Evolutionary conservation across 2,113 vertebrate genomes (phyloP), one percentile per base, ranked within the genome.

Genomic region (Kryptolebias marmoratus): DNA sequence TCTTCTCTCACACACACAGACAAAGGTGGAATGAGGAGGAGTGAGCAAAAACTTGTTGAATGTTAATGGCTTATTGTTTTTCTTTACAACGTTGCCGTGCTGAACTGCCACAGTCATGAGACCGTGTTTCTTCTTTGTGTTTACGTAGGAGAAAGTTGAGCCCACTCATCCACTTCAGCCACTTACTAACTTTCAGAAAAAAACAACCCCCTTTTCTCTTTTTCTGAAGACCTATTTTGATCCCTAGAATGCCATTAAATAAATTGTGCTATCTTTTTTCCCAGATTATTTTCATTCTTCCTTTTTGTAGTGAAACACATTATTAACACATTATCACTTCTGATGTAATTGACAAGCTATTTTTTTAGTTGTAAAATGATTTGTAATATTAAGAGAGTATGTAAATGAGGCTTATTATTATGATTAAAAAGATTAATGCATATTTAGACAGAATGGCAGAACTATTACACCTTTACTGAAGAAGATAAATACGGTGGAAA

Each of bases 11-110:
- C 36, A 62, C 64, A 45, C 50, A 39, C 22, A 65, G 31, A 14
- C 53, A 71, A 68, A 83, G 82, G 74, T 83, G 80, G 69, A 85
- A 61, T 67, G 73, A 80, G 69, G 75, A 85, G 87, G 83, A 70
- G 76, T 80, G 54, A 22, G 67, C 77, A 62, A 77, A 59, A 80
- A 82, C 84, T 77, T 80, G 81, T 87, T 88, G 87, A 85, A 87
- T 89, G 69, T 79, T 80, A 88, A 87, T 77, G 80, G 60, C 65
- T 72, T 13, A 12, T 75, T 83, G 80, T 73, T 86, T 79, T 58
- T 28, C 68, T 73, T 81, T 63, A 53, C 15, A 58, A 63, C 71
- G 16, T 50, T 0, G 15, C 36, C 64, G 80, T 65, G 58, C 63
- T 11, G 16, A 11, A 13, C 61, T 54, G 68, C 54, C 10, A 52